Conservation (phyloP, 2,797 vertebrate species). For the Pygocentrus nattereri region DNA sequence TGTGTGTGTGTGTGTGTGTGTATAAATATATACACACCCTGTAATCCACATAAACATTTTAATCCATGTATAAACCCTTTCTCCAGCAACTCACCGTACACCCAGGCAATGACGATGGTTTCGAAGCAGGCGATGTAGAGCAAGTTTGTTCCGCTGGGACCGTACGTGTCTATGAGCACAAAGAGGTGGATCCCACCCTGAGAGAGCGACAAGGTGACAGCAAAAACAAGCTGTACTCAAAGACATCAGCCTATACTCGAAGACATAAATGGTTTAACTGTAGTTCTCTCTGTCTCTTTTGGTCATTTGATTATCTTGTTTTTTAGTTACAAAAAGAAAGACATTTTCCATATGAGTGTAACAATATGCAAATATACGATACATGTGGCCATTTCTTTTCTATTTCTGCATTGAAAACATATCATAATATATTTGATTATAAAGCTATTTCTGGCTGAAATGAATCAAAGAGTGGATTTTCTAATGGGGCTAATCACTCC, state of each 20-base stretch:
- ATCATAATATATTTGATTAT: no score
- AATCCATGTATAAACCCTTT: neutral
- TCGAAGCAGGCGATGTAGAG: constrained; percentile 76
- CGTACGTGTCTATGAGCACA: constrained; percentile 69
- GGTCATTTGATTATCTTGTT: neutral
- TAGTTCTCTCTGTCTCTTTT: no score
- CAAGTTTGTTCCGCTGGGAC: constrained; percentile 64
- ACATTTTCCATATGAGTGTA: no score
- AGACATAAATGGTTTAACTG: no score
- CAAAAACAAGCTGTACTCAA: neutral
- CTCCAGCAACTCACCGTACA: constrained; percentile 59
- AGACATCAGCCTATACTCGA: neutral
- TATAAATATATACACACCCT: neutral
- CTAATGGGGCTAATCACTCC: no score
- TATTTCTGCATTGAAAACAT: no score
- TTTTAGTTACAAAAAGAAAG: no score
- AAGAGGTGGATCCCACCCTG: constrained; percentile 76
- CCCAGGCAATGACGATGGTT: constrained; percentile 71
- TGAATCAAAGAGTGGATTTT: no score
- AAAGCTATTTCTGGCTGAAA: no score
- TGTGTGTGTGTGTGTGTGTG: no score
- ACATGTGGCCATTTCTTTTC: no score
- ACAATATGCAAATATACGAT: no score
- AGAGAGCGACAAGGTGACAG: neutral
- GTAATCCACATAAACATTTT: constrained; percentile 4